Evolutionary conservation across 2,113 vertebrate genomes (phyloP), one percentile per base, ranked within the genome.

Genomic region (Cavia aperea): DNA sequence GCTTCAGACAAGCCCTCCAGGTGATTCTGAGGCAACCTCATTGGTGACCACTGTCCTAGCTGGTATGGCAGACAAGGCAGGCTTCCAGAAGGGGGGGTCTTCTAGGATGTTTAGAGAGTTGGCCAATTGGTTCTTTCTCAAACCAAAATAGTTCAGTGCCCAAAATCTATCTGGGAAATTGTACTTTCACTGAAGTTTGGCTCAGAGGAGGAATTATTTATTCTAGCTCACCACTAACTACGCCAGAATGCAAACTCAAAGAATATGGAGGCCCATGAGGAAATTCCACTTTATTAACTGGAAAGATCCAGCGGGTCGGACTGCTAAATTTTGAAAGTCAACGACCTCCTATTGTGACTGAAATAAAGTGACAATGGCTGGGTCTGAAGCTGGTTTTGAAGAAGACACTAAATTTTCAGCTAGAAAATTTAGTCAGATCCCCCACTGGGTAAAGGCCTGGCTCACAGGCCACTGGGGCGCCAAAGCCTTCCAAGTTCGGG

Each of bases 401-500:
- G 36, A 83, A 68, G 49, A 24, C 91, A 88, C 87, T 1, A 85
- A 23, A 51, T 2, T 58, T 2, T 54, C 3, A 58, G 36, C 31
- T 23, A 21, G 19, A 72, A 70, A 54, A 54, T 54, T 54, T 65
- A 70, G 63, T 15, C 73, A 19, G 33, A 33, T 8, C n/a, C 9
- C 14, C 33, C n/a, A 29, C 51, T 24, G n/a, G 26, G 10, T 63
- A 36, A n/a, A 75, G 70, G 65, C 62, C 60, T 19, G 5, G 58
- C 36, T 60, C 83, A 9, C 39, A 4, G 39, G 63, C 58, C 26
- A 13, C n/a, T 33, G 10, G 23, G 49, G 51, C 24, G n/a, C 77
- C 0, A 0, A 36, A 65, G 54, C 33, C 31, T 0, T 60, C 43
- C 39, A 39, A 31, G 24, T 1, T 31, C 29, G 23, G 33, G 51